Conservation (phyloP, 2,797 vertebrate genomes). For the Miopithecus talapoin region DNA sequence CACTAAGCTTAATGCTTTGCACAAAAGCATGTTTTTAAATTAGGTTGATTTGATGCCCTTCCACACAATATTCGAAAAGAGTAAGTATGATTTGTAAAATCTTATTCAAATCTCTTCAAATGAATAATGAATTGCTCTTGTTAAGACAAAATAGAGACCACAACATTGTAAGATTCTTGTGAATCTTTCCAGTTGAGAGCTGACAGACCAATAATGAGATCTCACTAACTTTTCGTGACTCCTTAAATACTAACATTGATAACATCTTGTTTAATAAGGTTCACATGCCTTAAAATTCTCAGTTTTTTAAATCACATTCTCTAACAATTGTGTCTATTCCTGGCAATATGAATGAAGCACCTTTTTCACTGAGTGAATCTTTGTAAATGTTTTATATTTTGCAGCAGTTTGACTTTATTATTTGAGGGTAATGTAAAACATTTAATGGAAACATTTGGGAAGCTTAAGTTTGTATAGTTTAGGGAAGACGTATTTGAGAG, state of each 20-base stretch:
- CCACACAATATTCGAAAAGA: neutral
- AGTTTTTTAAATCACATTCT: neutral
- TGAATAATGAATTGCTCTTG: neutral
- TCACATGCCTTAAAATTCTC: neutral
- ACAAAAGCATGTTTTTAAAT: neutral
- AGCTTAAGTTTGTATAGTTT: neutral
- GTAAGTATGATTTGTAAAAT: neutral
- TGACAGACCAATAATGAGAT: neutral
- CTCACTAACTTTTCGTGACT: neutral
- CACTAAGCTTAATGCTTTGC: neutral
- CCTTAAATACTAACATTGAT: neutral
- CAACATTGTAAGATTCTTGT: neutral
- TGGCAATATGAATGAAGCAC: neutral
- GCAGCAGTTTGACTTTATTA: constrained; percentile 32
- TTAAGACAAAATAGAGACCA: neutral
- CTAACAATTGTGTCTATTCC: neutral
- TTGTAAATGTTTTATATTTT: constrained; percentile 47
- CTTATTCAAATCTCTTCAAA: neutral
- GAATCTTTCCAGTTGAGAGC: neutral
- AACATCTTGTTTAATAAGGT: constrained; percentile 22
- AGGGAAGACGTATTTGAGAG: neutral
- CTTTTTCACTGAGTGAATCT: neutral
- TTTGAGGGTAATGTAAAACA: neutral
- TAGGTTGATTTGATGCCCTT: neutral
- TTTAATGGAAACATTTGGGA: constrained; percentile 43